Conservation (phyloP, 2,888 invertebrate genomes). For the Hydroisotoma schaefferi region DNA sequence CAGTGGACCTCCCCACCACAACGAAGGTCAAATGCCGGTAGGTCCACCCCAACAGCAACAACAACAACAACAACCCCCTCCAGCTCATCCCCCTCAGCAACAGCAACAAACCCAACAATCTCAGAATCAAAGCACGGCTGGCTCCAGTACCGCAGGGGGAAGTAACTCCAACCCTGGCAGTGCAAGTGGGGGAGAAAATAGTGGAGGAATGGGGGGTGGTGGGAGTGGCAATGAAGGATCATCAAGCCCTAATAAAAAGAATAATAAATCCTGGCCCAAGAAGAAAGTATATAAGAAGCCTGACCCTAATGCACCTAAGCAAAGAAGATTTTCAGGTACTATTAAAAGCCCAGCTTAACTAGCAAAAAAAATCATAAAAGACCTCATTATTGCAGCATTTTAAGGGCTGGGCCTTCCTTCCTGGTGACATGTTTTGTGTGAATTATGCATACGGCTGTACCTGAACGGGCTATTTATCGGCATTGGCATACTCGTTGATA, state of each 20-base stretch:
- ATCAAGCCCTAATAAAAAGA: constrained; percentile 24
- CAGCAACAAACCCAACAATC: constrained; percentile 43
- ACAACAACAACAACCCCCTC: constrained; percentile 18
- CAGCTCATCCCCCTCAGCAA: constrained; percentile 36
- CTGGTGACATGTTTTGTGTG: no score
- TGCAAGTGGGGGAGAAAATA: constrained; percentile 23
- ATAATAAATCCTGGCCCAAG: constrained; percentile 49
- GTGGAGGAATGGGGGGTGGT: constrained; percentile 39
- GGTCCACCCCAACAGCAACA: constrained; percentile 40
- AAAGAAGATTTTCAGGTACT: constrained; percentile 49
- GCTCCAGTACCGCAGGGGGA: constrained; percentile 46
- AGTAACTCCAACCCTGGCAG: constrained; percentile 46
- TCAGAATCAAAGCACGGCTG: constrained; percentile 39
- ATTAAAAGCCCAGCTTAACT: no score
- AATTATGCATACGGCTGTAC: no score
- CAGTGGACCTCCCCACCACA: constrained; percentile 46
- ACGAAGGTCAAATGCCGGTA: constrained; percentile 47
- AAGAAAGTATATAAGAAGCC: constrained; percentile 49
- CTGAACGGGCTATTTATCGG: no score
- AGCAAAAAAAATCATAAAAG: no score
- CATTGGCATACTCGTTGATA: no score
- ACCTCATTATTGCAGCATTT: no score
- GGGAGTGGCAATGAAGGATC: constrained; percentile 30
- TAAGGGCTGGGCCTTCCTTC: no score
- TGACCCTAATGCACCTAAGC: constrained; percentile 49